phyloP scores from a whole-genome alignment of 2,888 invertebrate genomes.

The Orthonevra nobilis region DNA sequence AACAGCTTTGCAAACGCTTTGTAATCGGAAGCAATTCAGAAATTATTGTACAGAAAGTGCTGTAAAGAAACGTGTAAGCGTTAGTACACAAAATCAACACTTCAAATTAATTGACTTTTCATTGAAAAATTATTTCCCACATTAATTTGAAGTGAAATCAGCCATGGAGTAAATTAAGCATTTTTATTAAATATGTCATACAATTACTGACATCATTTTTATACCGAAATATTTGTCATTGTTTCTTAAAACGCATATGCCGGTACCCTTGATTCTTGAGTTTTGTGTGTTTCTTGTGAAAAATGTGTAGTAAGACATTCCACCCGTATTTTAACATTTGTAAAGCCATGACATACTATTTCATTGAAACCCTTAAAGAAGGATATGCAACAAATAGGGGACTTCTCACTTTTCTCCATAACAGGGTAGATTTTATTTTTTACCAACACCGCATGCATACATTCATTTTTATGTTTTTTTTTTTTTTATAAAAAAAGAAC shows the following conservation, averaged over 20 bases:
- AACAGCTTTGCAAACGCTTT: too few species aligned
- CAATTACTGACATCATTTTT: slow-evolving; percentile 47
- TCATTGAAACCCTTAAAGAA: slow-evolving; percentile 14
- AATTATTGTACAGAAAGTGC: too few species aligned
- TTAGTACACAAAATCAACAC: too few species aligned
- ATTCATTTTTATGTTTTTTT: slow-evolving; percentile 13
- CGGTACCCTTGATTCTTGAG: slow-evolving; percentile 48
- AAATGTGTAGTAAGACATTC: slow-evolving; percentile 32
- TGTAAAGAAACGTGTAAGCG: too few species aligned
- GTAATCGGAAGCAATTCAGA: too few species aligned
- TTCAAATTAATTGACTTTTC: too few species aligned
- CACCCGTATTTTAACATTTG: slow-evolving; percentile 60
- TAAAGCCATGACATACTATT: too few species aligned
- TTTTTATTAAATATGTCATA: slow-evolving; percentile 53
- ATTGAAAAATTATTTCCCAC: too few species aligned
- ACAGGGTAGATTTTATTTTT: slow-evolving; percentile 43
- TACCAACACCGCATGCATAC: not conserved
- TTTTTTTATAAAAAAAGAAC: slow-evolving; percentile 34
- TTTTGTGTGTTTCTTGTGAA: slow-evolving; percentile 1
- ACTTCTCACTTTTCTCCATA: slow-evolving; percentile 42
- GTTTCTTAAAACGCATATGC: slow-evolving; percentile 33
- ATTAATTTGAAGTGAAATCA: too few species aligned
- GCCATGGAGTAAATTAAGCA: too few species aligned
- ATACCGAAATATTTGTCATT: slow-evolving; percentile 14
- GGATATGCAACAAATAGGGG: slow-evolving; percentile 49